A percentile compares a stretch with the other conserved stretches of the same genome.
Evolutionary conservation across 2,888 invertebrate genomes (phyloP).

Genomic region (Orthonychiurus folsomi): DNA sequence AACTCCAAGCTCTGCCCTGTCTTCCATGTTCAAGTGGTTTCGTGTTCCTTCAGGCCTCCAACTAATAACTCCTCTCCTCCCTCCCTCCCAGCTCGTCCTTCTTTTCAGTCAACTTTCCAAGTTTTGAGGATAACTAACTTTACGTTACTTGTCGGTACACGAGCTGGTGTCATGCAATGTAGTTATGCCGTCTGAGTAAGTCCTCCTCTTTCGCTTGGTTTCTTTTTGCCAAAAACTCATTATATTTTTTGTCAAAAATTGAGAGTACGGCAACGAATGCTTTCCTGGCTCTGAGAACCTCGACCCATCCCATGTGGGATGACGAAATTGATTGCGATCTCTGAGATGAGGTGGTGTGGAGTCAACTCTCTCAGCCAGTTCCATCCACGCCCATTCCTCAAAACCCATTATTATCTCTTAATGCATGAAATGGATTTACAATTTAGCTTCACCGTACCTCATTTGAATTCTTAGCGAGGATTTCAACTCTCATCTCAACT

Average conservation of each 20-base stretch:
- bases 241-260: background rate
- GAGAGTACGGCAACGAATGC: too few species aligned
- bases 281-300: too few species aligned
- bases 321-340: slow-evolving; percentile 22
- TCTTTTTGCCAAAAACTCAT: background rate
- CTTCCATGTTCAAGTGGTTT: background rate
- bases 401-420: slow-evolving; percentile 17
- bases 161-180: background rate
- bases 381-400: background rate
- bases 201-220: too few species aligned
- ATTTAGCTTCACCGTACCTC: slow-evolving; percentile 16
- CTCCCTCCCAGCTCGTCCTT: too few species aligned
- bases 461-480: slow-evolving; percentile 20
- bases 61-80: background rate
- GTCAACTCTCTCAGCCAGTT: background rate
- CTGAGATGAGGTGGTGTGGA: background rate
- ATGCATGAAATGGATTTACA: slow-evolving; percentile 20
- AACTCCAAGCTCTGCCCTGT: background rate
- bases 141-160: background rate
- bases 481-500: slow-evolving; percentile 19
- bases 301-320: background rate
- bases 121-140: too few species aligned
- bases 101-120: too few species aligned
- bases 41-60: background rate
- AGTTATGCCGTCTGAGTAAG: background rate